phyloP scores from a whole-genome alignment of 2,113 vertebrate genomes.

The Ailurus styani region DNA sequence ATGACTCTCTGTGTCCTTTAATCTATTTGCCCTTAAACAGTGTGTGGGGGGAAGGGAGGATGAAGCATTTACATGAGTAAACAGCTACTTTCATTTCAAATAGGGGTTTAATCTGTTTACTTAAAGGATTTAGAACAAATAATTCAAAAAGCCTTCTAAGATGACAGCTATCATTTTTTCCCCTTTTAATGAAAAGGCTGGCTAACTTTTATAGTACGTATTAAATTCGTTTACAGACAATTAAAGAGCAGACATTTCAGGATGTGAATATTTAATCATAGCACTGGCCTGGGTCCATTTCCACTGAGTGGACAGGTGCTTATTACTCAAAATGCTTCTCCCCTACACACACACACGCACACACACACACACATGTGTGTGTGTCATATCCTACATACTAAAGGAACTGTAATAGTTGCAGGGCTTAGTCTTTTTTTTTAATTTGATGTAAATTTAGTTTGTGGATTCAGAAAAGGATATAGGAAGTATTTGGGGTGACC shows the following conservation, averaged over 20 bases:
- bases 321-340: neutral
- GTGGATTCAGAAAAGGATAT: neutral
- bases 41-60: neutral
- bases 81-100: constrained; percentile 82
- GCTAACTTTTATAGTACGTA: constrained; percentile 27
- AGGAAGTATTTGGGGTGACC: neutral
- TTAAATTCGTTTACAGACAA: neutral
- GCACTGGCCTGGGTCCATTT: neutral
- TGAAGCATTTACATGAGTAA: constrained; percentile 82
- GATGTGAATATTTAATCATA: neutral
- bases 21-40: constrained; percentile 70
- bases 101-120: constrained; percentile 88
- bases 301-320: neutral
- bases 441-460: neutral
- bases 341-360: neutral
- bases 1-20: constrained; percentile 62
- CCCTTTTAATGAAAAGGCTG: neutral
- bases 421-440: neutral
- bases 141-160: constrained; percentile 82
- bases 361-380: neutral
- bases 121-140: constrained; percentile 85
- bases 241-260: neutral
- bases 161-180: constrained; percentile 75
- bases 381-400: neutral
- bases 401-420: neutral